A percentile compares a stretch with the other conserved stretches of the same genome.
phyloP scores from a whole-genome alignment of 1,140 invertebrate species.

The Eurosta solidaginis region DNA sequence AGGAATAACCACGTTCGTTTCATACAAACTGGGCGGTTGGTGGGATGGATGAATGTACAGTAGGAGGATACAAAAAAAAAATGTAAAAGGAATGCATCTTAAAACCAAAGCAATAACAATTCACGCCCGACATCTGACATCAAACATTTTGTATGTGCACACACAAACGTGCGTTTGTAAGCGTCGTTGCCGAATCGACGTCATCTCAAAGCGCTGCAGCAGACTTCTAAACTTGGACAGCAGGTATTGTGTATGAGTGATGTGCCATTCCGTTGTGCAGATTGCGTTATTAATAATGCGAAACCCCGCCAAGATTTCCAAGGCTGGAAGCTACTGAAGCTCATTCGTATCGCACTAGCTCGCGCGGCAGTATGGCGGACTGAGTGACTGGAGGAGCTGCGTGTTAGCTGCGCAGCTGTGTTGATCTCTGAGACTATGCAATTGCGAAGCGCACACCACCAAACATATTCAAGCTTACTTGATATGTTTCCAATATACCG shows the following conservation, averaged over 20 bases:
- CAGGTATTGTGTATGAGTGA: conserved; percentile 20
- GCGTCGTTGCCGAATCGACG: neutral
- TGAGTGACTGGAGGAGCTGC: conserved; percentile 18
- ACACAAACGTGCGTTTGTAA: neutral
- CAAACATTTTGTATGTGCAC: neutral
- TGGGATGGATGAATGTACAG: neutral
- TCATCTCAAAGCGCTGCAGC: neutral
- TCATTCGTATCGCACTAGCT: conserved; percentile 9
- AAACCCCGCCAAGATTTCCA: conserved; percentile 24
- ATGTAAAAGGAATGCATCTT: neutral
- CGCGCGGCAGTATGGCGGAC: neutral
- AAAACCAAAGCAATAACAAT: neutral
- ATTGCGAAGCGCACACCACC: too few relatives aligned
- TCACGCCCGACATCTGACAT: conserved; percentile 11
- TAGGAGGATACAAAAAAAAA: neutral
- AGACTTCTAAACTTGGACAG: neutral
- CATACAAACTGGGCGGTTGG: neutral
- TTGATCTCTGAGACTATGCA: neutral
- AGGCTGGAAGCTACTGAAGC: conserved; percentile 24
- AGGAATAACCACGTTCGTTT: neutral
- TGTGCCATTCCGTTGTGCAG: neutral
- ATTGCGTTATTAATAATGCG: conserved; percentile 28
- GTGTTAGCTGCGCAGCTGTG: conserved; percentile 1
- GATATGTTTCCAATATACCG: too few relatives aligned
- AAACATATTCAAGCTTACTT: too few relatives aligned